Percentiles rank a stretch among this genome's conserved stretches.
phyloP scores from a whole-genome alignment of 2,888 invertebrate species.

The Cryptus armator region DNA sequence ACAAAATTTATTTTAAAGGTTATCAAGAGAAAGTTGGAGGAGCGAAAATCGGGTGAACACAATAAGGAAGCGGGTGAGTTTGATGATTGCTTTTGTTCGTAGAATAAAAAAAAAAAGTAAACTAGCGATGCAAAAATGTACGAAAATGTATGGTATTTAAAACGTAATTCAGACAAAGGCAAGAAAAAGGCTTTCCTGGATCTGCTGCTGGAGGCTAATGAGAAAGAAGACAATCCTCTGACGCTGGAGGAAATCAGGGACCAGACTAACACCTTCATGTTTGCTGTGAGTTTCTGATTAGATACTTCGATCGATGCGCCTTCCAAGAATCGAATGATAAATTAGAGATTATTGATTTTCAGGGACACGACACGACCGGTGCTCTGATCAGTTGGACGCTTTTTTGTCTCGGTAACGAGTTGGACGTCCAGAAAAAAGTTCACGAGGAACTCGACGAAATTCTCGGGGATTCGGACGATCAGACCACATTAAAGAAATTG shows the following conservation, averaged over 20 bases:
- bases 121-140: constrained; percentile 5
- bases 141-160: background rate
- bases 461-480: constrained; percentile 78
- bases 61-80: constrained; percentile 55
- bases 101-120: background rate
- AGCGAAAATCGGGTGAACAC: constrained; percentile 55
- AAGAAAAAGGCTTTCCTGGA: constrained; percentile 90
- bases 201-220: constrained; percentile 87
- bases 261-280: constrained; percentile 92
- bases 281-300: constrained; percentile 86
- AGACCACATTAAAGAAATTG: constrained; percentile 81
- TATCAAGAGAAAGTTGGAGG: constrained; percentile 71
- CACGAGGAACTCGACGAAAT: constrained; percentile 84
- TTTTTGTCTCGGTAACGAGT: constrained; percentile 85
- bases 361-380: constrained; percentile 87
- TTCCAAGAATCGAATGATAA: background rate
- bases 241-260: constrained; percentile 88
- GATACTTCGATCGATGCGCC: constrained; percentile 32
- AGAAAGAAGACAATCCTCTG: constrained; percentile 87
- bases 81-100: background rate
- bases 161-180: constrained; percentile 85
- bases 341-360: constrained; percentile 35
- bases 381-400: constrained; percentile 86
- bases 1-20: constrained; percentile 69
- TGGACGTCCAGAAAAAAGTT: constrained; percentile 85